phyloP scores from a whole-genome alignment of 2,113 vertebrate species.

The Psettodes erumei region DNA sequence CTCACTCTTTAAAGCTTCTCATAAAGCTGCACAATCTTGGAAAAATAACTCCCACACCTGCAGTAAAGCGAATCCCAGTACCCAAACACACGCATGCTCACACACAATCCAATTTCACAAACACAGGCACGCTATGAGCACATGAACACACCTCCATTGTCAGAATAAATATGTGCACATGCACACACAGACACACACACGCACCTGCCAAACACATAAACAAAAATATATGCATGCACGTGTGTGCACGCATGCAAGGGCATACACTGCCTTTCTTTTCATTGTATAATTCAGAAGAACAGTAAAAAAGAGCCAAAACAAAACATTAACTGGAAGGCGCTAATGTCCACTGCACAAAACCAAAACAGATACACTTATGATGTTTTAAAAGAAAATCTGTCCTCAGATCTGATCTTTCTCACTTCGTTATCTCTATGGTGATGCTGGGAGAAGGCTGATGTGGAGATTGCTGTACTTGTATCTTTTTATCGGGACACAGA shows the following conservation, averaged over 20 bases:
- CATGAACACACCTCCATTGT: slow-evolving; percentile 53
- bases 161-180: slow-evolving; percentile 26
- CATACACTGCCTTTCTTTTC: slow-evolving; percentile 3
- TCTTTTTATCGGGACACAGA: slow-evolving; percentile 72
- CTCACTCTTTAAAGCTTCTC: slow-evolving; percentile 68
- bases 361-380: slow-evolving; percentile 28
- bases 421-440: slow-evolving; percentile 68
- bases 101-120: not conserved
- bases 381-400: slow-evolving; percentile 48
- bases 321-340: slow-evolving; percentile 8
- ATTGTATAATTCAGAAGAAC: slow-evolving; percentile 13
- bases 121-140: slow-evolving; percentile 18
- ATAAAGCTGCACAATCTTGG: slow-evolving; percentile 61
- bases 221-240: slow-evolving; percentile 59
- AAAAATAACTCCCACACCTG: slow-evolving; percentile 76
- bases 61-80: slow-evolving; percentile 61
- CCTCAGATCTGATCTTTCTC: slow-evolving; percentile 39
- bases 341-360: slow-evolving; percentile 17
- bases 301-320: slow-evolving; percentile 38
- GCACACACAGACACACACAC: slow-evolving; percentile 9
- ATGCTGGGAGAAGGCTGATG: slow-evolving; percentile 59
- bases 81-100: slow-evolving; percentile 32
- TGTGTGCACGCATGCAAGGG: slow-evolving; percentile 39
- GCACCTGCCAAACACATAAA: slow-evolving; percentile 56
- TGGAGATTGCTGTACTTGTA: slow-evolving; percentile 65